Percentiles rank a stretch among this genome's conserved stretches.
Conservation (phyloP, 1,140 invertebrate genomes). For the Pinna nobilis region DNA sequence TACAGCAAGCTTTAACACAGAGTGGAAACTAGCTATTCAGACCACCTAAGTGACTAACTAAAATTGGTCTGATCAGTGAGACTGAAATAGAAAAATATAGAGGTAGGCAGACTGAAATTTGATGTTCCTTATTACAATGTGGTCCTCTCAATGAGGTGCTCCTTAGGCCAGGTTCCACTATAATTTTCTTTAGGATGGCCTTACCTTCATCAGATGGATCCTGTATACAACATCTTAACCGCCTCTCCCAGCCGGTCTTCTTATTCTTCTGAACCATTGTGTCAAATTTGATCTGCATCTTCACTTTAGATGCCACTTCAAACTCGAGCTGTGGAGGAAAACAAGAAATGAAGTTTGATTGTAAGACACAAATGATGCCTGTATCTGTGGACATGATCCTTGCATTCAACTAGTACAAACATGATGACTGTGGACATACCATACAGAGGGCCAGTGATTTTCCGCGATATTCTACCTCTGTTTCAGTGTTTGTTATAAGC, state of each 20-base stretch:
- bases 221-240: conserved; percentile 55
- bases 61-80: not conserved
- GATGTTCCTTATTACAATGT: no score
- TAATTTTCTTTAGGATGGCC: not conserved
- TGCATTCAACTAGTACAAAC: not conserved
- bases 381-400: no score
- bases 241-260: conserved; percentile 66
- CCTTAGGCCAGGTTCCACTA: no score
- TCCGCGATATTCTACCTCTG: not conserved
- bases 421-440: not conserved
- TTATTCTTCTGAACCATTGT: conserved; percentile 70
- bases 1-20: no score
- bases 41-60: no score
- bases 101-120: not conserved
- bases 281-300: conserved; percentile 54
- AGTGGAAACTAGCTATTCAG: no score
- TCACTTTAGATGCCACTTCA: conserved; percentile 42
- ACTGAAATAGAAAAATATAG: not conserved
- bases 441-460: no score
- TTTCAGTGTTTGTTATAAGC: no score
- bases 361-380: not conserved
- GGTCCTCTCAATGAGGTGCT: not conserved
- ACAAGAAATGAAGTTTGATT: not conserved
- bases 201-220: conserved; percentile 45
- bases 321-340: conserved; percentile 50